Conservation (phyloP, 2,797 vertebrate species). For the Sarcophilus harrisii region DNA sequence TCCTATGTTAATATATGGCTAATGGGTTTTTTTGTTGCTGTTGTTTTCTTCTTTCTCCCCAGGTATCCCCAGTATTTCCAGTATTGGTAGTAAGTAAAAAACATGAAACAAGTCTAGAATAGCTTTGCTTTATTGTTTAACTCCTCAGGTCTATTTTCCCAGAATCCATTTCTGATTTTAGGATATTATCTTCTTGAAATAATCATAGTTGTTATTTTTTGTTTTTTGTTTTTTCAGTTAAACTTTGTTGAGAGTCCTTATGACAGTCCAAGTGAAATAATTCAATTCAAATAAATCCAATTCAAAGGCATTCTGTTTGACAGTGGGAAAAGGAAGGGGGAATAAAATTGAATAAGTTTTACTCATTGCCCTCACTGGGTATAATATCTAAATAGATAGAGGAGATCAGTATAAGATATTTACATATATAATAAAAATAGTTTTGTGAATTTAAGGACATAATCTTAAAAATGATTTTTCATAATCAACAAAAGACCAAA, state of each 20-base stretch:
- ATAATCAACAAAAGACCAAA: neutral
- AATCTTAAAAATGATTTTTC: neutral
- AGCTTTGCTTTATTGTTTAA: constrained; percentile 89
- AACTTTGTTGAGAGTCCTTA: constrained; percentile 46
- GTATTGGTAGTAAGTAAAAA: constrained; percentile 98
- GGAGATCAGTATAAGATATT: neutral
- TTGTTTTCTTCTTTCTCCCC: constrained; percentile 85
- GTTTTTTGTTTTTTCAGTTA: constrained; percentile 2
- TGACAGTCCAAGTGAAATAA: neutral
- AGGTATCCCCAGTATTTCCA: constrained; percentile 97
- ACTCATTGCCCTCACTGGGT: neutral
- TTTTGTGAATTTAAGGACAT: neutral
- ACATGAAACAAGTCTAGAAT: constrained; percentile 80
- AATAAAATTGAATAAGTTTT: neutral
- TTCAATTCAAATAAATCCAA: neutral
- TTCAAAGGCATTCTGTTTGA: neutral
- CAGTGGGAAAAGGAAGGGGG: neutral
- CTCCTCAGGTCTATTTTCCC: constrained; percentile 86
- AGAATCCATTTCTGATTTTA: constrained; percentile 91
- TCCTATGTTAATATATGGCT: constrained; percentile 61
- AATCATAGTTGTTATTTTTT: constrained; percentile 1
- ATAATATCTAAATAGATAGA: neutral
- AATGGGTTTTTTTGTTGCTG: constrained; percentile 71
- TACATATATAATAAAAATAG: neutral
- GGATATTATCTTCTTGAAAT: constrained; percentile 53